These are phyloP conservation scores for Silurus meridionalis DNA, from an alignment of 2,113 vertebrate species.

Conservation along the genomic window DNA sequence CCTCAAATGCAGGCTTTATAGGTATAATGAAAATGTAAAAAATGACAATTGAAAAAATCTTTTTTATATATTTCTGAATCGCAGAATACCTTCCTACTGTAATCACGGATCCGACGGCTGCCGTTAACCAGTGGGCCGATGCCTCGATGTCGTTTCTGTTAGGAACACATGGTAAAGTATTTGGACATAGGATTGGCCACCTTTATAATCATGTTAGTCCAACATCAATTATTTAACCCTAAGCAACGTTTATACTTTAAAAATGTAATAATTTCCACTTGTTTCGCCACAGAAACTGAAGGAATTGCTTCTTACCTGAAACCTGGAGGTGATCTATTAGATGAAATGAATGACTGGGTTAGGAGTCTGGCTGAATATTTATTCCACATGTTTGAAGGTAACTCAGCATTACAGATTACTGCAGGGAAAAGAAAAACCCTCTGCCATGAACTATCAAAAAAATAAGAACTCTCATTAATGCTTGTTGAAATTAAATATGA, in stretches of 20 bases:
- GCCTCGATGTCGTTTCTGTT: constrained; percentile 21
- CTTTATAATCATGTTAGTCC: not conserved
- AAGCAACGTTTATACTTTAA: not conserved
- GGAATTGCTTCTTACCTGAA: constrained; percentile 28
- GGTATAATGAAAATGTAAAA: not conserved
- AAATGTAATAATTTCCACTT: not conserved
- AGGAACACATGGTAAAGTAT: constrained; percentile 9
- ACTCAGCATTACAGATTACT: not conserved
- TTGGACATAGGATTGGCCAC: not conserved
- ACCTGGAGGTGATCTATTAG: constrained; percentile 28
- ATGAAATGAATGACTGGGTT: constrained; percentile 37
- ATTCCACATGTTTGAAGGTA: constrained; percentile 57
- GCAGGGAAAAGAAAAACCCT: not conserved
- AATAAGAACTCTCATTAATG: not conserved
- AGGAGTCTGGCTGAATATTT: constrained; percentile 18
- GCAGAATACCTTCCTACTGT: constrained; percentile 38
- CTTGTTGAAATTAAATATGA: not conserved
- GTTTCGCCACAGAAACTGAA: constrained; percentile 17
- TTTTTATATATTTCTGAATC: not conserved
- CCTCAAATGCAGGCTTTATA: not conserved
- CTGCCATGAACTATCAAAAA: not conserved
- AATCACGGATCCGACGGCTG: constrained; percentile 33
- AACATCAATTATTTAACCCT: not conserved
- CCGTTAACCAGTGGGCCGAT: constrained; percentile 24
- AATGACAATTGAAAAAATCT: not conserved